Evolutionary conservation across 1,140 invertebrate genomes (phyloP), one percentile per base, ranked within the genome.

Genomic region (Globodera ellingtonae): DNA sequence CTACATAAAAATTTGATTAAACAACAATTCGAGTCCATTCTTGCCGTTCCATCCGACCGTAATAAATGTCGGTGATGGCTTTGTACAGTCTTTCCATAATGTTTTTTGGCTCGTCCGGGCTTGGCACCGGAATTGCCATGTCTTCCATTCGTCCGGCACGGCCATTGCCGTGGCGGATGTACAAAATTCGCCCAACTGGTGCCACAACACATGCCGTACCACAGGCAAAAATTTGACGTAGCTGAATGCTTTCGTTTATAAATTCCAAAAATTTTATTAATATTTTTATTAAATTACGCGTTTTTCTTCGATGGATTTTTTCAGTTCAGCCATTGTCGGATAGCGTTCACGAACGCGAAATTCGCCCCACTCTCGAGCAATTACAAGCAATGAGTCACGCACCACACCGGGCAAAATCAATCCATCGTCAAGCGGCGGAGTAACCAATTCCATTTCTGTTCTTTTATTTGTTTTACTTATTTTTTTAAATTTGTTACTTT

Each of bases 331-430:
- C 95, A 99, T 99, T 10, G 93, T 96, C 56, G 98, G 93, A 10
- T 90, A 90, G 79, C 93, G 91, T 90, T 99, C 96, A 44, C 92
- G 92, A 8, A 98, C 93, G 90, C 93, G 93, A 83, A 96, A 93
- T 88, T 97, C 94, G 84, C 94, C 90, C 91, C 95, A 97, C 89
- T 94, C 92, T 82, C 91, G 91, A 3, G 93, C 91, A 77, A 99
- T 90, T 87, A 94, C 92, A 69, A 99, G 87, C 78, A 98, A 24
- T 48, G 94, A 96, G 82, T 93, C 93, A 76, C 97, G 92, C 0
- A 94, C 97, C 52, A 99, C 93, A 78, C 97, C 97, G 24, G 97
- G 97, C 83, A 99, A 91, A 85, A 97, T 97, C 15, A 91, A 78
- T 13, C 90, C 90, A 79, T 89, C 93, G 82, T 91, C 86, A 52